Base-by-base conservation (phyloP, 1,140 invertebrate genomes). In the Brachionus koreanus region DNA sequence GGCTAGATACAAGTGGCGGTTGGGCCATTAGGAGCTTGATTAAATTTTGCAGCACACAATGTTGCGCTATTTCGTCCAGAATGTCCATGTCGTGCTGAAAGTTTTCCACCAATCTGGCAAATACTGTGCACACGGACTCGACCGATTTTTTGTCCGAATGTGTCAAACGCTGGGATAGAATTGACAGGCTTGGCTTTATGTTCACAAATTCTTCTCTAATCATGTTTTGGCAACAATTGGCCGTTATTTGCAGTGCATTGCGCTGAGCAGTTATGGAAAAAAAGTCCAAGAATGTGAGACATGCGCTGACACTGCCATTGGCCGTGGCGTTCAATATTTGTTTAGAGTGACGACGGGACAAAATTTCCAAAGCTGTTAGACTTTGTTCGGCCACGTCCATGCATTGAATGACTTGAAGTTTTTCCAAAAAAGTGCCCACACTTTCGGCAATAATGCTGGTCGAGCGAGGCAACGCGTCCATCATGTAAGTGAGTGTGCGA, bases 341-440 rank as follows among this genome's bases (percentile, higher is more conserved):
- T 89, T 98, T 98, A 85, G 95, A 95, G 89, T 98, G 96, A 84
- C 96, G 90, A n/a, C 95, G 90, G 0, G 96, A 98, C 25, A 98
- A 90, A 93, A 97, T 98, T 87, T 98, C 96, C 23, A 98, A 89
- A 1, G 96, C 97, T 5, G 96, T 97, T 61, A 98, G 90, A 85
- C 94, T 94, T 89, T 98, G 96, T 89, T 98, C 97, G 16, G 96
- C 96, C 4, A 98, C 96, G 89, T 98, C 97, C 95, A 98, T 98
- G 87, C 96, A 98, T 84, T 98, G 96, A 84, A 98, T 98, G 0
- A 95, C 94, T 90, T 98, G 95, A 43, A 98, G 90, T 85, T 90
- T 90, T 84, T 89, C 88, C 19, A 90, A 72, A 63, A 90, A 88
- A 23, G 95, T 94, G 3, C 97, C 97, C 35, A 99, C 94, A 23